Evolutionary conservation across 2,888 invertebrate genomes (phyloP).

Genomic region (Aporophyla lueneburgensis): DNA sequence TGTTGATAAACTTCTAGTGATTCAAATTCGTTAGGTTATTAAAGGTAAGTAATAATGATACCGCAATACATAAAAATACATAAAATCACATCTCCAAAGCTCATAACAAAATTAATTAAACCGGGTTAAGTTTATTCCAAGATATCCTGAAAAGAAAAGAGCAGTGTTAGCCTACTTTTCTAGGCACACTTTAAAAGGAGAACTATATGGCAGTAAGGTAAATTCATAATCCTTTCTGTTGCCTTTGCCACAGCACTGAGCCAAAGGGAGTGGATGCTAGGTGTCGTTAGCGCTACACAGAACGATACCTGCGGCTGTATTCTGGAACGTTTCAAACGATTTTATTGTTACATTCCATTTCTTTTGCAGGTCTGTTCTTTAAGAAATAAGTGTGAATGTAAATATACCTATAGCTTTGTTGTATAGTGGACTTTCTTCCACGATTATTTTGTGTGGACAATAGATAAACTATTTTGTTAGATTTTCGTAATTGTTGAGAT

Average conservation of each 20-base stretch:
- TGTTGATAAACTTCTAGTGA: background rate
- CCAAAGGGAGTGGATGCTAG: conserved; percentile 60
- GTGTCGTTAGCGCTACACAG: conserved; percentile 67
- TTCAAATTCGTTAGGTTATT: background rate
- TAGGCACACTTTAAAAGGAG: conserved; percentile 18
- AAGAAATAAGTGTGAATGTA: background rate
- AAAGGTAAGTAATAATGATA: too few relatives aligned
- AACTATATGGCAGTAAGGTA: conserved; percentile 21
- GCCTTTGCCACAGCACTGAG: conserved; percentile 52
- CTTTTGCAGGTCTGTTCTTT: background rate
- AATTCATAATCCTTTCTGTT: conserved; percentile 33
- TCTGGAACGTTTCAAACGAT: conserved; percentile 50
- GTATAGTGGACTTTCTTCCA: too few relatives aligned
- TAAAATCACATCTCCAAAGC: background rate
- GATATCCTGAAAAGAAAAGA: background rate
- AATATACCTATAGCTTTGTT: too few relatives aligned
- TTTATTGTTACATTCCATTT: conserved; percentile 7
- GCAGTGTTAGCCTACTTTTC: background rate
- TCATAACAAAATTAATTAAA: background rate
- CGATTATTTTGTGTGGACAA: too few relatives aligned
- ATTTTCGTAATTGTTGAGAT: too few relatives aligned
- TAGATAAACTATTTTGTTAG: too few relatives aligned
- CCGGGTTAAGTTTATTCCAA: background rate
- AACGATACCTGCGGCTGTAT: conserved; percentile 68
- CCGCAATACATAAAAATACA: background rate